Evolutionary conservation across 2,113 vertebrate genomes (phyloP).

Genomic region (Cheilinus undulatus): DNA sequence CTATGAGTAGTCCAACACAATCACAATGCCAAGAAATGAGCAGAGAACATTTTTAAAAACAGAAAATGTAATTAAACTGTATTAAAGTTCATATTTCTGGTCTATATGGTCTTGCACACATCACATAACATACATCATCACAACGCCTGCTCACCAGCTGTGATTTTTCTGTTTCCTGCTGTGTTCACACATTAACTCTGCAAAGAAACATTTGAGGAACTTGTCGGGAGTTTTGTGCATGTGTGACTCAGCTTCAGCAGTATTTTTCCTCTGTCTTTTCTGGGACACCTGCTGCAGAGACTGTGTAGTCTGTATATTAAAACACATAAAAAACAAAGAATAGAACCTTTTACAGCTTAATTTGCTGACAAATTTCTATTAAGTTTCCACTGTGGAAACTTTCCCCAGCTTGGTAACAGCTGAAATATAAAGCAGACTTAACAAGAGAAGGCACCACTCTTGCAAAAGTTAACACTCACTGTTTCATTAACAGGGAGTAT

Average conservation of each 20-base stretch:
- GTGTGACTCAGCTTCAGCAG: background rate
- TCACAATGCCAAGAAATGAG: too few relatives aligned
- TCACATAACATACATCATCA: too few relatives aligned
- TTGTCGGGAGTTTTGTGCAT: too few relatives aligned
- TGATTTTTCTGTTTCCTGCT: too few relatives aligned
- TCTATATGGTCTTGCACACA: too few relatives aligned
- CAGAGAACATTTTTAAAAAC: too few relatives aligned
- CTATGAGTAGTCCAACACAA: too few relatives aligned
- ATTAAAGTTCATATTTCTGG: too few relatives aligned
- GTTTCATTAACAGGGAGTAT: slow-evolving; percentile 73
- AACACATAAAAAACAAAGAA: background rate
- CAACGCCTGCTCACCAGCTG: too few relatives aligned
- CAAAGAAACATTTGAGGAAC: too few relatives aligned
- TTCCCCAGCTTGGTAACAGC: slow-evolving; percentile 46
- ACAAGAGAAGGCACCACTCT: slow-evolving; percentile 44
- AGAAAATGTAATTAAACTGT: too few relatives aligned
- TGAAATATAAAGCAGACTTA: slow-evolving; percentile 49
- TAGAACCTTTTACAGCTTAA: slow-evolving; percentile 1
- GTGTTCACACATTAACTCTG: too few relatives aligned
- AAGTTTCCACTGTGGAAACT: slow-evolving; percentile 72
- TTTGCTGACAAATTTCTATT: slow-evolving; percentile 8
- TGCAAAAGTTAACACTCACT: slow-evolving; percentile 53
- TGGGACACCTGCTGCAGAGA: slow-evolving; percentile 49
- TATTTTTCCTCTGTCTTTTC: slow-evolving; percentile 14
- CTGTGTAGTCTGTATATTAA: background rate